Conservation (phyloP, 2,113 vertebrate species). For the Alethe diademata region DNA sequence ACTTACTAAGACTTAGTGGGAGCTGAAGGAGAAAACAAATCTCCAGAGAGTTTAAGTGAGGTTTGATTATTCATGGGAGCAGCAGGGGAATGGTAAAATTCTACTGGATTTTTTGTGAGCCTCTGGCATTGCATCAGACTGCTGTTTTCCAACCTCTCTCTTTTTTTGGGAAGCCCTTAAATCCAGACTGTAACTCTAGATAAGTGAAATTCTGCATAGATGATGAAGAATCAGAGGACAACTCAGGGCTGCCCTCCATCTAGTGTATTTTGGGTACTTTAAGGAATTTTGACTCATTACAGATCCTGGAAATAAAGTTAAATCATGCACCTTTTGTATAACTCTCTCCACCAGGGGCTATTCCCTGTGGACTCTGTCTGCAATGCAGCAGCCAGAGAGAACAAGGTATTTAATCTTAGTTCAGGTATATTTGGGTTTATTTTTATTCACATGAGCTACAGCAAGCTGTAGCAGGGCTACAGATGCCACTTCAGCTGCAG, state of each 20-base stretch:
- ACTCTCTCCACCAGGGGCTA: background rate
- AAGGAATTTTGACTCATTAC: background rate
- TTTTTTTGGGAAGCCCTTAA: background rate
- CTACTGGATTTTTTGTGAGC: background rate
- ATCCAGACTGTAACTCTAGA: background rate
- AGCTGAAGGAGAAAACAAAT: background rate
- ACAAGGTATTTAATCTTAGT: background rate
- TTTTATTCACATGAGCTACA: background rate
- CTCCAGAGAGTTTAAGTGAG: background rate
- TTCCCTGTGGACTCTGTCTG: background rate
- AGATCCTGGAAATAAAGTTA: background rate
- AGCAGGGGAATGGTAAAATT: background rate
- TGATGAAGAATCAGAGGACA: background rate
- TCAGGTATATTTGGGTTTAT: background rate
- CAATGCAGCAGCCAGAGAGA: background rate
- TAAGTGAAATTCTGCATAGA: background rate
- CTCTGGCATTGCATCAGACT: background rate
- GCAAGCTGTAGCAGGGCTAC: background rate
- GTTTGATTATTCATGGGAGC: background rate
- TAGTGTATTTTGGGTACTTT: background rate
- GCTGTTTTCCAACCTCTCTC: background rate
- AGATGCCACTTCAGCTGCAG: background rate
- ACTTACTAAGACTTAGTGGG: background rate
- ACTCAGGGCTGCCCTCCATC: background rate
- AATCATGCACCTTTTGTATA: background rate